Conservation (phyloP, 2,113 vertebrate species). For the Chloropsis cyanopogon region DNA sequence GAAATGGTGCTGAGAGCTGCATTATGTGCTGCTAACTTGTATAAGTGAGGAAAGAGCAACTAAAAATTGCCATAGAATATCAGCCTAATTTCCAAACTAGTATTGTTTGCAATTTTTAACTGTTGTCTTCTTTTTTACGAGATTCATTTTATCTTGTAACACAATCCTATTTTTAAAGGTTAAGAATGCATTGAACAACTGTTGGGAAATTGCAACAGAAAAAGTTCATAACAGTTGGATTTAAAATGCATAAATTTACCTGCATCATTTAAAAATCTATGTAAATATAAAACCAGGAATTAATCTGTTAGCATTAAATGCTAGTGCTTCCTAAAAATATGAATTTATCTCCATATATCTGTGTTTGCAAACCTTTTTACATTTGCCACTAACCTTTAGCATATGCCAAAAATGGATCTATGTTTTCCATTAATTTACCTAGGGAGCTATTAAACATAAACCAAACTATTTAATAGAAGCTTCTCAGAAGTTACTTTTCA, state of each 20-base stretch:
- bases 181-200: background rate
- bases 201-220: background rate
- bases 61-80: background rate
- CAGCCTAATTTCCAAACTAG: background rate
- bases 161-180: background rate
- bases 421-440: background rate
- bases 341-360: background rate
- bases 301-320: background rate
- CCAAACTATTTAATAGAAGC: background rate
- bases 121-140: background rate
- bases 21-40: background rate
- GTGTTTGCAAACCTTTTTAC: background rate
- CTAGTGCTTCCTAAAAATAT: background rate
- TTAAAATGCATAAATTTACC: background rate
- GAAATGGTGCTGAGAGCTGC: background rate
- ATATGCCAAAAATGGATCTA: background rate
- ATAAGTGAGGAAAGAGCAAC: background rate
- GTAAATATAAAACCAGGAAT: background rate
- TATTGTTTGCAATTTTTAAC: background rate
- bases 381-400: background rate
- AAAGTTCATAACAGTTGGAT: background rate
- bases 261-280: background rate
- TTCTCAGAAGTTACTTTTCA: constrained; percentile 5
- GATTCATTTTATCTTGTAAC: background rate
- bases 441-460: background rate